Evolutionary conservation across 2,113 vertebrate species (phyloP).

Genomic region (Galbula dea): DNA sequence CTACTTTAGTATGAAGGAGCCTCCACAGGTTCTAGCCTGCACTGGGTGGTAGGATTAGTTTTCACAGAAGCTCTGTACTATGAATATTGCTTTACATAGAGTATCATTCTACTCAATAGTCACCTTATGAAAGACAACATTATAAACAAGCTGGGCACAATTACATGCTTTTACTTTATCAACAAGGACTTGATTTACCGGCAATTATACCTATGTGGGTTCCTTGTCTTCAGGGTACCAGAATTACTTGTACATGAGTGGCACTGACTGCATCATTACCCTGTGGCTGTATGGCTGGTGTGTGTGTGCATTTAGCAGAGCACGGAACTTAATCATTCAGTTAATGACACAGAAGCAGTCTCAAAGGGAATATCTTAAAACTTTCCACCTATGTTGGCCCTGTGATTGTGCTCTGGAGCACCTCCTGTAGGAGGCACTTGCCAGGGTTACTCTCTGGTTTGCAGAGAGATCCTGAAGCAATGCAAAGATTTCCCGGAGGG

Average conservation of each 20-base stretch:
- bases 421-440: neutral
- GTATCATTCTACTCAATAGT: neutral
- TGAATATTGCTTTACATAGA: constrained; percentile 8
- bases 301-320: constrained; percentile 1
- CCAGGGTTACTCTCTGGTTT: neutral
- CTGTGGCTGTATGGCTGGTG: neutral
- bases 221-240: neutral
- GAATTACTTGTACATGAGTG: neutral
- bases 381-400: neutral
- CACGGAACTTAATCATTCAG: neutral
- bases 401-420: neutral
- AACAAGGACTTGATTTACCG: constrained; percentile 55
- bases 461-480: neutral
- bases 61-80: neutral
- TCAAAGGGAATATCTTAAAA: neutral
- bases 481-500: neutral
- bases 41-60: neutral
- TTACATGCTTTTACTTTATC: constrained; percentile 47
- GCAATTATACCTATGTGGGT: neutral
- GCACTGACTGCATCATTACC: neutral
- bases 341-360: neutral
- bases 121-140: constrained; percentile 51
- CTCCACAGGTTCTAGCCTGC: neutral
- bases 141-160: constrained; percentile 27
- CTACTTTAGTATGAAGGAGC: neutral